Evolutionary conservation across 2,797 vertebrate species (phyloP).

Genomic region (Catostomus latipinnis): DNA sequence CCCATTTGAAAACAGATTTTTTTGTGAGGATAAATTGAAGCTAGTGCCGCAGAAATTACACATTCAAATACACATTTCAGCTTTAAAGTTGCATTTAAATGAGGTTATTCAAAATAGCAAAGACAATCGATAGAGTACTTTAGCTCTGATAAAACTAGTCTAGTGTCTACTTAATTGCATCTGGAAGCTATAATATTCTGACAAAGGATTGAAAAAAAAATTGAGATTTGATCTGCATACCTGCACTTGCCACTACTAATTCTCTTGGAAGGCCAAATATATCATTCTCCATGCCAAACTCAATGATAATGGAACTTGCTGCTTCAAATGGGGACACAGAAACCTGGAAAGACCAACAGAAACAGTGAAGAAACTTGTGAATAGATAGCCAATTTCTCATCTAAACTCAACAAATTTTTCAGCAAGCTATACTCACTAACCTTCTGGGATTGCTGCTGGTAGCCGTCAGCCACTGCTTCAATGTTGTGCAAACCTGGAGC

Average conservation of each 20-base stretch:
- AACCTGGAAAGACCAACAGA: slow-evolving; percentile 76
- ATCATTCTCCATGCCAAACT: slow-evolving; percentile 92
- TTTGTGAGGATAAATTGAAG: too few species aligned
- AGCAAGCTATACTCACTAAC: slow-evolving; percentile 66
- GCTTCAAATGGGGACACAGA: slow-evolving; percentile 85
- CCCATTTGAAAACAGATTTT: too few species aligned
- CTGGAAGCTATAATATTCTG: too few species aligned
- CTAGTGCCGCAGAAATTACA: too few species aligned
- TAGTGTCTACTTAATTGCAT: too few species aligned
- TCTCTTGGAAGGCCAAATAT: slow-evolving; percentile 94
- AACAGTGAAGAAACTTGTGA: neutral
- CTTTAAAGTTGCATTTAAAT: too few species aligned
- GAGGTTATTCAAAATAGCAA: too few species aligned
- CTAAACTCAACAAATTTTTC: neutral
- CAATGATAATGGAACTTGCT: slow-evolving; percentile 84
- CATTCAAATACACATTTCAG: too few species aligned
- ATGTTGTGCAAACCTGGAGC: slow-evolving; percentile 91
- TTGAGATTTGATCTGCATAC: slow-evolving; percentile 68
- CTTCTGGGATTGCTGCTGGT: slow-evolving; percentile 90
- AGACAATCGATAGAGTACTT: too few species aligned
- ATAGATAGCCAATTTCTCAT: neutral
- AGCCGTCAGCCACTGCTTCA: slow-evolving; percentile 89
- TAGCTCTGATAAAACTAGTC: too few species aligned
- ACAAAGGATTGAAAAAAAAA: neutral
- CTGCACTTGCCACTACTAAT: slow-evolving; percentile 94